These are phyloP conservation scores for Istiophorus platypterus DNA, from an alignment of 2,113 vertebrate genomes.

Conservation along the genomic window DNA sequence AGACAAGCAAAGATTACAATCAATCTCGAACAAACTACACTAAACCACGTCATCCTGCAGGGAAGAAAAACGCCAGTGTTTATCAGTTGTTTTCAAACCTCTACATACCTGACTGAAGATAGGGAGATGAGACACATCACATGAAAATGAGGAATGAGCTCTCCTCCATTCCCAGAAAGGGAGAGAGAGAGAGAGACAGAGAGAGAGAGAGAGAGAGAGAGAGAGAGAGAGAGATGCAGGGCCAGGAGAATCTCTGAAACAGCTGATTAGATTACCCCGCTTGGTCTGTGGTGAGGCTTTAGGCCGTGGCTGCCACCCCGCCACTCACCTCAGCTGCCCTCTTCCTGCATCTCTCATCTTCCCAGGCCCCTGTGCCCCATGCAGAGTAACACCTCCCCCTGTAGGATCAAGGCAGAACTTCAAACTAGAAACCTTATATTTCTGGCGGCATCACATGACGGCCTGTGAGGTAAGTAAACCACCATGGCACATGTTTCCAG, in stretches of 20 bases:
- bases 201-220: slow-evolving; percentile 18
- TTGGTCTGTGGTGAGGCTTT: slow-evolving; percentile 62
- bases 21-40: neutral
- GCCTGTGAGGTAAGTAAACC: slow-evolving; percentile 22
- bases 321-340: slow-evolving; percentile 81
- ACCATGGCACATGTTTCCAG: neutral
- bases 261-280: slow-evolving; percentile 77
- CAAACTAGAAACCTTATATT: slow-evolving; percentile 23
- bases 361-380: neutral
- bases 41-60: neutral
- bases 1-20: slow-evolving; percentile 15
- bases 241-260: slow-evolving; percentile 50
- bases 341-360: slow-evolving; percentile 39
- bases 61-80: neutral
- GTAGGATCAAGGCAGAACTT: slow-evolving; percentile 56
- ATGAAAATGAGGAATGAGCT: slow-evolving; percentile 45
- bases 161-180: slow-evolving; percentile 46
- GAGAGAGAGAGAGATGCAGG: slow-evolving; percentile 24
- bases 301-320: slow-evolving; percentile 60
- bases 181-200: slow-evolving; percentile 8
- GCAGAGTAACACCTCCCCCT: slow-evolving; percentile 75
- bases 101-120: slow-evolving; percentile 46
- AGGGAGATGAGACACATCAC: slow-evolving; percentile 39
- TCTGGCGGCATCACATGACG: slow-evolving; percentile 1
- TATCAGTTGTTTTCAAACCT: slow-evolving; percentile 42